phyloP scores from a whole-genome alignment of 2,797 vertebrate species.

The Erpetoichthys calabaricus region DNA sequence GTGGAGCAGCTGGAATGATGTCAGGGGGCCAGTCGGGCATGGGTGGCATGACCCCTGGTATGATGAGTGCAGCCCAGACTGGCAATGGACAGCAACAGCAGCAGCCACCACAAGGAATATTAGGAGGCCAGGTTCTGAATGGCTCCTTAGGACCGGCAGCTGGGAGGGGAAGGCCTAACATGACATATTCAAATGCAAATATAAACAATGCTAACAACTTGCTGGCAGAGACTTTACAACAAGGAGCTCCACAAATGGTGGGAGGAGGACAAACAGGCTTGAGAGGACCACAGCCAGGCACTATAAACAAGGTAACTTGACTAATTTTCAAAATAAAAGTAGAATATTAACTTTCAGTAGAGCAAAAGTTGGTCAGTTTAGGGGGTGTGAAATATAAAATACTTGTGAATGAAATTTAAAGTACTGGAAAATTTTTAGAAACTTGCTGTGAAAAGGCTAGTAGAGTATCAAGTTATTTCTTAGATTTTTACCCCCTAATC shows the following conservation, averaged over 20 bases:
- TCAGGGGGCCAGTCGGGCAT: constrained; percentile 60
- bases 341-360: too few relatives aligned
- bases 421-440: too few relatives aligned
- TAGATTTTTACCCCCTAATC: too few relatives aligned
- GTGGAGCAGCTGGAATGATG: constrained; percentile 46
- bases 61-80: constrained; percentile 47
- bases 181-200: constrained; percentile 64
- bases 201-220: constrained; percentile 68
- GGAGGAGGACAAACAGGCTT: constrained; percentile 61
- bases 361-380: too few relatives aligned
- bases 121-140: constrained; percentile 88
- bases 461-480: too few relatives aligned
- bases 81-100: constrained; percentile 55
- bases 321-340: too few relatives aligned
- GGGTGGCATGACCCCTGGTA: constrained; percentile 60
- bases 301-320: constrained; percentile 58
- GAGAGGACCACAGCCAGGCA: constrained; percentile 71
- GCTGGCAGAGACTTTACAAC: constrained; percentile 72
- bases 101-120: constrained; percentile 55
- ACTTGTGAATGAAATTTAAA: too few relatives aligned
- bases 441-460: too few relatives aligned
- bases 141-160: constrained; percentile 70
- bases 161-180: constrained; percentile 60
- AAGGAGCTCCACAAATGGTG: constrained; percentile 73
- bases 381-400: too few relatives aligned